These are phyloP conservation scores for Nesometra sesokonis DNA, from an alignment of 35 echinoderm and acorn worm species.

Conservation along the genomic window DNA sequence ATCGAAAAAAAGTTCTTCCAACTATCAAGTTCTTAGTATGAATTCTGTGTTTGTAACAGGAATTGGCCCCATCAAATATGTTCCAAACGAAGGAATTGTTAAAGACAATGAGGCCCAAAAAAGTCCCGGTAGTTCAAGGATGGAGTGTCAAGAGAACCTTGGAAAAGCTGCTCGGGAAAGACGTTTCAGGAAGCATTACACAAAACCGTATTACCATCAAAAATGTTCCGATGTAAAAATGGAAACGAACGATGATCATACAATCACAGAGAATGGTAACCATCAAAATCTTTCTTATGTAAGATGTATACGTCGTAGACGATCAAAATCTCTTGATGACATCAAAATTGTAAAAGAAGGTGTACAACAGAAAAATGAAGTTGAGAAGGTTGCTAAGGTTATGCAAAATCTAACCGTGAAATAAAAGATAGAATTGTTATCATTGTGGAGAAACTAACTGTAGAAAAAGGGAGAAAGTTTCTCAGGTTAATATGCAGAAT, in stretches of 20 bases:
- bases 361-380: constrained; percentile 10
- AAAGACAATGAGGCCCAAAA: background rate
- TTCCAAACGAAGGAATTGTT: background rate
- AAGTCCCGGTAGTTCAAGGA: background rate
- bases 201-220: background rate
- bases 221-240: background rate
- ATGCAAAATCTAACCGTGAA: constrained; percentile 39
- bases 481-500: no score
- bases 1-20: background rate
- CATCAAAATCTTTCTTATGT: background rate
- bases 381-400: constrained; percentile 46
- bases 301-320: background rate
- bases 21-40: constrained; percentile 53
- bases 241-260: background rate
- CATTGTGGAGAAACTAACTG: no score
- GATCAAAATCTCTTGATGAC: constrained; percentile 64
- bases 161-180: background rate
- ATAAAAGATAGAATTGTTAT: no score
- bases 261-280: background rate
- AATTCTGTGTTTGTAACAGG: constrained; percentile 64
- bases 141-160: background rate
- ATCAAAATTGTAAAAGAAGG: background rate
- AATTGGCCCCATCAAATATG: background rate
- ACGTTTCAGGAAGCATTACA: background rate
- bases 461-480: no score